Base-by-base conservation (phyloP, 2,888 invertebrate genomes). In the Phlogophora meticulosa region DNA sequence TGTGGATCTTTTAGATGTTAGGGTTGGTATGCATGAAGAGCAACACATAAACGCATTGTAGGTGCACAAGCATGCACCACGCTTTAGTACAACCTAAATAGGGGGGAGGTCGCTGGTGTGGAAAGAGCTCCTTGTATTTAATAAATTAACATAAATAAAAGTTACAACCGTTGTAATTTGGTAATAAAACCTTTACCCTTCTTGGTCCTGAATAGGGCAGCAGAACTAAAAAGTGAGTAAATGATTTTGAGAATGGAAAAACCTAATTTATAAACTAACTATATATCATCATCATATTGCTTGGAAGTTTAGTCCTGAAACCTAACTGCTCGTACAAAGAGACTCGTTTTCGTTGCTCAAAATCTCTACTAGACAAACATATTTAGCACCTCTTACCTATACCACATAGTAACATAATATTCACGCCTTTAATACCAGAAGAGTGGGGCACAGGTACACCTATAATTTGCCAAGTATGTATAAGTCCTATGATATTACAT, bases 41-140 rank as follows among this genome's bases (percentile, higher is more conserved):
- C 86, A 86, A 91, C 89, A 91, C 88, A 92, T 90, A 91, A 91
- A 87, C 90, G 90, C 88, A 90, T 91, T 92, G 91, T 93, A 91
- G 91, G 90, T 92, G 92, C 93, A 92, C 90, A 90, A 90, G 88
- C 91, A 92, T 93, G 93, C 93, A 93, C 91, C 90, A 91, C 88
- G 93, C 92, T 94, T 93, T 93, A 91, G 91, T 92, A 89, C 82
- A 87, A 88, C 86, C 88, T 90, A 91, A 93, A 90, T 90, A 88
- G 90, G 87, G 87, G n/a, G 85, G 79, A 61, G 81, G 72, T 75
- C 65, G 52, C 38, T 80, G 66, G 10, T 80, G 72, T 85, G 90
- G 94, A 93, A 80, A 78, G 15, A 68, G 84, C 89, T 89, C 83
- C 46, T 74, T 66, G 58, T 70, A 60, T 81, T 69, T 68, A 65